These are phyloP conservation scores for Ephestia elutella DNA, from an alignment of 1,140 invertebrate species.

Conservation along the genomic window DNA sequence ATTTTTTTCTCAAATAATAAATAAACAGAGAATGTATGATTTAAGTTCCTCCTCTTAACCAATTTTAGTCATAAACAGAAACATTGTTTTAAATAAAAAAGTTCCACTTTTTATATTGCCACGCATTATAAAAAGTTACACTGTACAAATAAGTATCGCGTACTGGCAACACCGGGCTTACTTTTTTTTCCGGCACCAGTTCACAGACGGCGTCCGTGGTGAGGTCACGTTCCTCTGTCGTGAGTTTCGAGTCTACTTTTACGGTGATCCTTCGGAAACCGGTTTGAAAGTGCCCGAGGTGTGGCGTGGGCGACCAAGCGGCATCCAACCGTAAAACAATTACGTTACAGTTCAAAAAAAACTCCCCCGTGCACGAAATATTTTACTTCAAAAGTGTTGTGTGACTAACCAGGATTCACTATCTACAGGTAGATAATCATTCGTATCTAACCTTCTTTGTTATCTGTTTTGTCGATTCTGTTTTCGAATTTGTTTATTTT, in stretches of 20 bases:
- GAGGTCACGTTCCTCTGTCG: slow-evolving; percentile 19
- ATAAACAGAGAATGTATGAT: too few species aligned
- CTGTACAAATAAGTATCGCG: background rate
- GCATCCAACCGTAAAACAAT: slow-evolving; percentile 32
- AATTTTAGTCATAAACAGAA: too few species aligned
- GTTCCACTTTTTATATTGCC: too few species aligned
- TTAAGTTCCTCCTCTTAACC: too few species aligned
- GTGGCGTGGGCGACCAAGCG: slow-evolving; percentile 34
- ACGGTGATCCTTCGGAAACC: slow-evolving; percentile 30
- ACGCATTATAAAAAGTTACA: slow-evolving; percentile 9
- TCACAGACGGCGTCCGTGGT: slow-evolving; percentile 15
- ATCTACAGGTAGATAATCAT: slow-evolving; percentile 33
- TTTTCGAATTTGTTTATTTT: background rate
- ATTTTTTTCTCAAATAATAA: too few species aligned
- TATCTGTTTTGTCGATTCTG: slow-evolving; percentile 16
- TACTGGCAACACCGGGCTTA: slow-evolving; percentile 21
- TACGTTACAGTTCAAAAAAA: slow-evolving; percentile 25
- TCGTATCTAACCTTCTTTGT: slow-evolving; percentile 23
- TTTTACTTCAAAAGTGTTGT: slow-evolving; percentile 14
- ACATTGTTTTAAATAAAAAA: too few species aligned
- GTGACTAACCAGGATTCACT: slow-evolving; percentile 24
- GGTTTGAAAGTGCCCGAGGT: slow-evolving; percentile 36
- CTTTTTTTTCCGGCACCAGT: slow-evolving; percentile 28
- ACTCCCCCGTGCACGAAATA: slow-evolving; percentile 15
- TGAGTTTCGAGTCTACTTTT: slow-evolving; percentile 27